Evolutionary conservation across 2,113 vertebrate species (phyloP).

Genomic region (Hymenochirus boettgeri): DNA sequence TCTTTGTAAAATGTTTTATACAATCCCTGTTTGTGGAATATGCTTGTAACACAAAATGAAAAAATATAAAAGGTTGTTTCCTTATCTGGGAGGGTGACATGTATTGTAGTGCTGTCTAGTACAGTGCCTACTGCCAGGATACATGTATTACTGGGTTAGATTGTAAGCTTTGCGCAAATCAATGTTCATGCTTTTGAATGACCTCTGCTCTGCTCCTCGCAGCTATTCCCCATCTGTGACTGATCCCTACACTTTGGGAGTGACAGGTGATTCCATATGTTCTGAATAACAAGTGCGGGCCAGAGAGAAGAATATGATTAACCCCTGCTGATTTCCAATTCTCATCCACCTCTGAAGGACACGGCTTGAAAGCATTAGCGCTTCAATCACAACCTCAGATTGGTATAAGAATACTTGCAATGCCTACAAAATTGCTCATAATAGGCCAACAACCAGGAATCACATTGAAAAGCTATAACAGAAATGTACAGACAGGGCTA

Average conservation of each 20-base stretch:
- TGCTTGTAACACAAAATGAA: too few species aligned
- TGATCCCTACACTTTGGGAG: constrained; percentile 39
- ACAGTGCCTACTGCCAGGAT: too few species aligned
- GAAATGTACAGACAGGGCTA: constrained; percentile 19
- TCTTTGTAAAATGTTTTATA: too few species aligned
- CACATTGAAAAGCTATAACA: constrained; percentile 28
- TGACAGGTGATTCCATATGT: constrained; percentile 37
- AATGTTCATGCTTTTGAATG: constrained; percentile 36
- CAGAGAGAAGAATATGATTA: constrained; percentile 43
- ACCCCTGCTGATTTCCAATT: constrained; percentile 44
- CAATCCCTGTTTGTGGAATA: too few species aligned
- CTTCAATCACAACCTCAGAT: constrained; percentile 38
- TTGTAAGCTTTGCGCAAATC: constrained; percentile 39
- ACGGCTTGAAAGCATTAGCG: constrained; percentile 40
- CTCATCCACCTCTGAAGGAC: constrained; percentile 44
- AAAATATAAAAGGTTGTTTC: neutral
- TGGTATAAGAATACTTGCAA: constrained; percentile 35
- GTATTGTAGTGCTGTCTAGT: too few species aligned
- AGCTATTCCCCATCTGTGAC: constrained; percentile 32
- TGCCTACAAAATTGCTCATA: constrained; percentile 37
- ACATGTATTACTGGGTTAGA: constrained; percentile 25
- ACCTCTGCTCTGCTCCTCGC: constrained; percentile 29
- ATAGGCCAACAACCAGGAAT: constrained; percentile 36
- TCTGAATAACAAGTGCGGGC: constrained; percentile 41
- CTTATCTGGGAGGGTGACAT: neutral